Evolutionary conservation across 2,797 vertebrate genomes (phyloP).

Genomic region (Amblyraja radiata): DNA sequence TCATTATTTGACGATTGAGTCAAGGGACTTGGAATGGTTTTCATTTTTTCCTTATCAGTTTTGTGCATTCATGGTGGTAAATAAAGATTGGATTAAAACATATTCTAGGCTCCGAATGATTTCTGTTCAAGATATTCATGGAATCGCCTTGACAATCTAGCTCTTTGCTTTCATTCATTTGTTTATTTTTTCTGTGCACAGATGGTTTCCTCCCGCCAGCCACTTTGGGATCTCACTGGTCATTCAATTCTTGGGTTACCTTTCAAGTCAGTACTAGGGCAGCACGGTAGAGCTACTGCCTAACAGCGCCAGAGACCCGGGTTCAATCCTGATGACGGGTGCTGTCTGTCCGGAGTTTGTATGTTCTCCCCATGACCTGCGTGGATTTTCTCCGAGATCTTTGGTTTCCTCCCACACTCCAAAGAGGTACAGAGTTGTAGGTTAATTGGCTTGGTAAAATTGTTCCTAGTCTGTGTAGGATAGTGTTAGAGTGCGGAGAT

Average conservation of each 20-base stretch:
- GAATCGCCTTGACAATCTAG: not conserved
- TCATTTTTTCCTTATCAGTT: conserved; percentile 15
- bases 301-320: too few species aligned
- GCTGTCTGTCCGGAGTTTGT: too few species aligned
- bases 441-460: too few species aligned
- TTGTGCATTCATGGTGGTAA: not conserved
- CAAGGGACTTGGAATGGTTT: not conserved
- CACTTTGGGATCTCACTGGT: too few species aligned
- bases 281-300: too few species aligned
- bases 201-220: not conserved
- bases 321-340: too few species aligned
- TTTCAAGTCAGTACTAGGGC: not conserved
- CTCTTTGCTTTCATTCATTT: not conserved
- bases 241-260: not conserved
- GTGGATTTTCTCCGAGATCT: too few species aligned
- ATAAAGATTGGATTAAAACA: not conserved
- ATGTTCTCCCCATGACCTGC: too few species aligned
- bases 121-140: not conserved
- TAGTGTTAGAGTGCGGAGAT: too few species aligned
- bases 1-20: not conserved
- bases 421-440: too few species aligned
- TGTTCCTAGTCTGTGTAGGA: too few species aligned
- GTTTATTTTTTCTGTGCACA: not conserved
- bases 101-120: not conserved
- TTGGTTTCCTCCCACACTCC: too few species aligned